phyloP scores from a whole-genome alignment of 2,888 invertebrate species.

The Nebria salina region DNA sequence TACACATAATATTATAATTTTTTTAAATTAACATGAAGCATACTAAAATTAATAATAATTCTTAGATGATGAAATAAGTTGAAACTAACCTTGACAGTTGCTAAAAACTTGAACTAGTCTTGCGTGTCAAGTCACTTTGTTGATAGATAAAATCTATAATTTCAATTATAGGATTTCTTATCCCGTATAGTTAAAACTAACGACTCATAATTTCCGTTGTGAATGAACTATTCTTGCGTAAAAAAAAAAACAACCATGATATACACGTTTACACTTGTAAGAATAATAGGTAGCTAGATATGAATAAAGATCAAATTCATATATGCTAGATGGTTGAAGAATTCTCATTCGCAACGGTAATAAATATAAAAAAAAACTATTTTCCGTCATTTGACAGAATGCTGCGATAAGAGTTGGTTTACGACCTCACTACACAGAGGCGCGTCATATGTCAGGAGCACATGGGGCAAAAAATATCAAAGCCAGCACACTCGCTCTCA shows the following conservation, averaged over 20 bases:
- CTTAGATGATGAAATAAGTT: too few species aligned
- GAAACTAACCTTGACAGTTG: not conserved
- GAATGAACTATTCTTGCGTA: not conserved
- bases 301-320: constrained; percentile 1
- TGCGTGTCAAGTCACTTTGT: not conserved
- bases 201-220: not conserved
- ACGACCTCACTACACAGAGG: not conserved
- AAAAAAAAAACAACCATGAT: not conserved
- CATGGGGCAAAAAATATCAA: not conserved
- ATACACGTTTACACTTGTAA: not conserved
- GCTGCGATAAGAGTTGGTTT: not conserved
- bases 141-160: not conserved
- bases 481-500: not conserved
- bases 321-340: not conserved
- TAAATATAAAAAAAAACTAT: not conserved
- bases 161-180: not conserved
- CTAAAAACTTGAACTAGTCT: not conserved
- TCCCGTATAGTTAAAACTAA: not conserved
- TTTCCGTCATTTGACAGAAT: not conserved
- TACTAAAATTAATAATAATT: too few species aligned
- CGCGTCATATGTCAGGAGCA: not conserved
- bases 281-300: not conserved
- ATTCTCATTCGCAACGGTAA: not conserved
- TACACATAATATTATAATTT: too few species aligned
- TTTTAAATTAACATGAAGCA: too few species aligned